A percentile compares a stretch with the other conserved stretches of the same genome.
Evolutionary conservation across 2,113 vertebrate genomes (phyloP).

Genomic region (Piaya cayana): DNA sequence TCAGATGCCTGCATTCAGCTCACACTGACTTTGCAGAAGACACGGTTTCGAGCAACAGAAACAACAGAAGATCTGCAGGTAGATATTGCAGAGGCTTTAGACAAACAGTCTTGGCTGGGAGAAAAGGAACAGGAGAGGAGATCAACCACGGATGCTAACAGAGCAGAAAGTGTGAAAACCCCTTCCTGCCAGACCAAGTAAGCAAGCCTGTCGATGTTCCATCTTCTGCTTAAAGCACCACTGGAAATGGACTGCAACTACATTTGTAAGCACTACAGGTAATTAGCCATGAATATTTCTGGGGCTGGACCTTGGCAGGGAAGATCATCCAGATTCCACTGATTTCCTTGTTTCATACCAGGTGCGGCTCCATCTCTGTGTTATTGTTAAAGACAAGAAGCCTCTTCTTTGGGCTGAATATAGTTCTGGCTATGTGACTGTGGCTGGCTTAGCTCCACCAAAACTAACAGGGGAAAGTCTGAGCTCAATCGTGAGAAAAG

Average conservation of each 20-base stretch:
- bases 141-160: neutral
- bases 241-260: conserved; percentile 7
- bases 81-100: neutral
- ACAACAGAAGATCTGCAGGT: neutral
- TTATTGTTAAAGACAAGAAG: conserved; percentile 9
- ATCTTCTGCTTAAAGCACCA: neutral
- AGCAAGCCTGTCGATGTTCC: neutral
- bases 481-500: neutral
- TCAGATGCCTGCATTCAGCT: conserved; percentile 12
- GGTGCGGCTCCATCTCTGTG: neutral
- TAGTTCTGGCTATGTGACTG: neutral
- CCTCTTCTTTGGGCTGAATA: conserved; percentile 17
- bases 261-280: conserved; percentile 41
- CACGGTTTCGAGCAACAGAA: neutral
- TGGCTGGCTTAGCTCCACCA: neutral
- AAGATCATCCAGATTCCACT: neutral
- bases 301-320: neutral
- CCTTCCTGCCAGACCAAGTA: neutral
- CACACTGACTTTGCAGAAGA: conserved; percentile 8
- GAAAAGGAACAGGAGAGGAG: neutral
- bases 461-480: neutral
- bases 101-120: neutral
- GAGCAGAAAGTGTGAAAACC: conserved; percentile 32
- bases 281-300: conserved; percentile 26
- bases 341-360: neutral